Base-by-base conservation (phyloP, 2,797 vertebrate species). In the Molothrus ater region DNA sequence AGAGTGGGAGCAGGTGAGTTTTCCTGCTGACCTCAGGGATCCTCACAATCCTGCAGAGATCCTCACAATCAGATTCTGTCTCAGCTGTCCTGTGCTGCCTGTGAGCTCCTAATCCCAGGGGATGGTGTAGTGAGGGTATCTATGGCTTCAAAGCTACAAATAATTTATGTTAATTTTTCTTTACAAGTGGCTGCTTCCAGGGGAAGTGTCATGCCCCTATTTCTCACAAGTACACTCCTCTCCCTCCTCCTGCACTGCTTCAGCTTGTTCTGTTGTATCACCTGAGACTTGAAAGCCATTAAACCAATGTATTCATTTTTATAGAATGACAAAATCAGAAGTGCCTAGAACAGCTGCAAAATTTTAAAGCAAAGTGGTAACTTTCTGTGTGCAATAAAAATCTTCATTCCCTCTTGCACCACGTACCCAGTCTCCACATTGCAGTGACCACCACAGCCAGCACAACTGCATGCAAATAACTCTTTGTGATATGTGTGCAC, bases 141-240 rank as follows among this genome's bases (percentile, higher is more conserved):
- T 51, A 24, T 90, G 43, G 25, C 74, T 93, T 89, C 74, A 87
- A 91, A 40, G 38, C 50, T 66, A 79, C 78, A 85, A 93, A 95
- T 89, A 80, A 95, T 96, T 95, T 85, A 95, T 92, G 76, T 34
- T 92, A 87, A 85, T 86, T 86, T 92, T 68, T 80, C 83, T 85
- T 73, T 89, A 88, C 57, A 81, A 70, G 43, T 86, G 42, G 9
- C 57, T 86, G 71, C 71, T 76, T 93, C 31, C 42, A 16, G 10
- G 34, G 64, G 86, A 90, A 54, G 24, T 47, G 42, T 61, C 45
- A 53, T 43, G 21, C 4, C 24, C 54, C 50, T 63, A 5, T 74
- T 68, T 95, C 73, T 80, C 80, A 84, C 36, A 75, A 80, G 56
- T 24, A 38, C 19, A 51, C 43, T 91, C 69, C 60, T 61, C 19